These are phyloP conservation scores for Brachionus paranguensis DNA, from an alignment of 1,140 invertebrate species.

Conservation along the genomic window DNA sequence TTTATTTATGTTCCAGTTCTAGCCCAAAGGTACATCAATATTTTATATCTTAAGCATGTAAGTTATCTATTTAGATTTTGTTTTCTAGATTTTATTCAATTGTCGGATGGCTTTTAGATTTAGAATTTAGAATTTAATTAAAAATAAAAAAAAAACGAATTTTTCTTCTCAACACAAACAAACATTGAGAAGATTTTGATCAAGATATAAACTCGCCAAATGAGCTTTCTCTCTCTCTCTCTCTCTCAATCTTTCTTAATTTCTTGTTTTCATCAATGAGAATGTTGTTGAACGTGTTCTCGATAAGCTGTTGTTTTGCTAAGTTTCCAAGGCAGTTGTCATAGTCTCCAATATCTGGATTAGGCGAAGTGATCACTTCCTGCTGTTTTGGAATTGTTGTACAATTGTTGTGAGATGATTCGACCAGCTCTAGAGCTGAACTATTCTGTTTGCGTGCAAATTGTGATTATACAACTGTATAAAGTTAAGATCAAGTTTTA, in stretches of 20 bases:
- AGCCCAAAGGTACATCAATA: conserved; percentile 17
- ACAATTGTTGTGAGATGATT: too few relatives aligned
- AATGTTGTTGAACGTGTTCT: neutral
- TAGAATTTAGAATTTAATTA: neutral
- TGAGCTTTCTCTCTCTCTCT: neutral
- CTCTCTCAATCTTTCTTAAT: neutral
- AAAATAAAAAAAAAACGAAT: neutral
- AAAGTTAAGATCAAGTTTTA: neutral
- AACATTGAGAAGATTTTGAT: neutral
- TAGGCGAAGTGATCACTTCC: neutral
- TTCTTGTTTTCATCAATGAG: neutral
- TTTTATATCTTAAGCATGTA: neutral
- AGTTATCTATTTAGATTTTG: neutral
- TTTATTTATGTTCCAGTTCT: conserved; percentile 30
- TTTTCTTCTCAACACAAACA: neutral
- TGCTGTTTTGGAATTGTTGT: too few relatives aligned
- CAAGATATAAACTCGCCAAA: neutral
- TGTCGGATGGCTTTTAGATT: neutral
- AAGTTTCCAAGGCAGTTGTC: neutral
- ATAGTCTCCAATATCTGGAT: conserved; percentile 5
- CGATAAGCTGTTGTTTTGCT: neutral
- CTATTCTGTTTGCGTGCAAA: neutral
- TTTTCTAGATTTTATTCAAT: neutral
- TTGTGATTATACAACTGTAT: neutral
- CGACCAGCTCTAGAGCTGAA: too few relatives aligned